Percentiles rank a stretch among this genome's conserved stretches.
Conservation (phyloP, 2,113 vertebrate species). For the Nymphicus hollandicus region DNA sequence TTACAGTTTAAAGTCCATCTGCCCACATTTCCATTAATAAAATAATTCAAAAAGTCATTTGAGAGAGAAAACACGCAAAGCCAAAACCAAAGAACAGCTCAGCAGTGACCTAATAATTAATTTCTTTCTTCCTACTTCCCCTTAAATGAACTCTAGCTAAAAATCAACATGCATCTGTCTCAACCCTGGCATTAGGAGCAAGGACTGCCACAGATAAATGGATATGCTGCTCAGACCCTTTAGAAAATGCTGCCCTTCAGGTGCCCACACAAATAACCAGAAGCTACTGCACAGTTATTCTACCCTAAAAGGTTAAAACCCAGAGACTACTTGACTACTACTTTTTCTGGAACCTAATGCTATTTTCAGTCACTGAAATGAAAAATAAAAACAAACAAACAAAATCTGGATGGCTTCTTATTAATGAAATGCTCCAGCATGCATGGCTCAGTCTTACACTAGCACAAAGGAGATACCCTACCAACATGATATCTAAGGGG, state of each 20-base stretch:
- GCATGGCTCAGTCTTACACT: not conserved
- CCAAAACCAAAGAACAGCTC: not conserved
- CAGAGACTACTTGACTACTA: not conserved
- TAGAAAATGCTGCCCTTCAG: not conserved
- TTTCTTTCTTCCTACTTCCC: not conserved
- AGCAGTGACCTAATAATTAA: constrained; percentile 11
- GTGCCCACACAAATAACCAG: not conserved
- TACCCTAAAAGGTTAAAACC: rapidly evolving
- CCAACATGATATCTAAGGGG: not conserved
- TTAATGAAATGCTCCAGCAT: not conserved
- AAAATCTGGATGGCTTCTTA: not conserved
- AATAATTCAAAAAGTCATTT: not conserved
- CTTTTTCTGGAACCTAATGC: not conserved
- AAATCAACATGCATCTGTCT: not conserved
- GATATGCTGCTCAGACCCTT: not conserved
- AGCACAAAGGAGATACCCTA: not conserved
- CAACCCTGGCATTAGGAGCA: not conserved
- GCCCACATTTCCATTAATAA: constrained; percentile 44
- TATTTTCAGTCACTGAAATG: not conserved
- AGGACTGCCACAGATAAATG: not conserved
- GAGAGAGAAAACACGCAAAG: not conserved
- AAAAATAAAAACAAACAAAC: not conserved
- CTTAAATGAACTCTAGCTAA: not conserved
- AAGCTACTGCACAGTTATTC: not conserved
- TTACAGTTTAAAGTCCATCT: not conserved